Base-by-base conservation (phyloP, 2,113 vertebrate species). In the Dipodomys spectabilis region DNA sequence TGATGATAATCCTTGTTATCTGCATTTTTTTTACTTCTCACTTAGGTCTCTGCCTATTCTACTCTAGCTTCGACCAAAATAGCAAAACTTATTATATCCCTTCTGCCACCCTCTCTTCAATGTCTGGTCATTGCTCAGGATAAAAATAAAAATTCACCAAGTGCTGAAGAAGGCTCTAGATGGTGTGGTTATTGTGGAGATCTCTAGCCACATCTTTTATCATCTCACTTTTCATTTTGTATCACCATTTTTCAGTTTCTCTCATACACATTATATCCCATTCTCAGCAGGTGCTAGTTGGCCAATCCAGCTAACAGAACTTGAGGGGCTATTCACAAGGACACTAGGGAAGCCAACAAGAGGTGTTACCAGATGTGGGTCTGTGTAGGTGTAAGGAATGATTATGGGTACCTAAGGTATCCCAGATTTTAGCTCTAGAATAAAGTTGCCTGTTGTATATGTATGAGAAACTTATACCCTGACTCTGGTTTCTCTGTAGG, bases 91-190 rank as follows among this genome's bases (percentile, higher is more conserved):
- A 27, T 79, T 62, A 19, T 65, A 2, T 72, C 20, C 4, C 23
- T 93, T 45, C 27, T 86, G 82, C 30, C 92, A 82, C 71, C 85
- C 83, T 80, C 15, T 65, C 25, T 87, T 75, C 62, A 62, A 0
- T 60, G 45, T 89, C 73, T 88, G 22, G 30, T 25, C 2, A 15
- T 73, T 49, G 49, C 49, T 49, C 49, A 65, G 32, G 39, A 45
- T 79, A 69, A 86, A 88, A 82, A 57, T 74, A 7, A 16, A 73
- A 91, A 71, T 93, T 60, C 12, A 57, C 60, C 28, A 60, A 65
- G 27, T 79, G n/a, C 35, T 18, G 78, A 19, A 65, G 28, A 84
- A 80, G 23, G 20, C 35, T 45, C 27, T 30, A 35, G 77, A 20
- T 9, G 53, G 4, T 68, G 27, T 86, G 1, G 3, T 20, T 90